Percentiles rank a stretch among this genome's conserved stretches.
Conservation (phyloP, 2,888 invertebrate species). For the Agrypnus murinus region DNA sequence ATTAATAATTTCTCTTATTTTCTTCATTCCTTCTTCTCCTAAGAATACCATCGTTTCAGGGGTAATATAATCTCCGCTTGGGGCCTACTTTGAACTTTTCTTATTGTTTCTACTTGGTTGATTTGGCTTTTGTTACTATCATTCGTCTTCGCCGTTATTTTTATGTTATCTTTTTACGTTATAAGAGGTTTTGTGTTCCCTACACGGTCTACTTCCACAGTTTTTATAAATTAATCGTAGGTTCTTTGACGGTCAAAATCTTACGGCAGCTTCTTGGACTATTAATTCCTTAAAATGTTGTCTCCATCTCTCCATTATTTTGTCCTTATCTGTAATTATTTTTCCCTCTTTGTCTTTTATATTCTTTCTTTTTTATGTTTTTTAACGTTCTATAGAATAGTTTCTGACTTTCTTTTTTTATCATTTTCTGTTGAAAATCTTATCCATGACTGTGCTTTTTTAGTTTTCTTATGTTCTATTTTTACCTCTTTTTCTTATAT, state of each 20-base stretch:
- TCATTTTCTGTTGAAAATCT: constrained; percentile 6
- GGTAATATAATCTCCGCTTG: constrained; percentile 2
- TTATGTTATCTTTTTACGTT: background rate
- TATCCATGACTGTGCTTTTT: constrained; percentile 11
- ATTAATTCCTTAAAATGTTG: background rate
- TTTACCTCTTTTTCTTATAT: constrained; percentile 6
- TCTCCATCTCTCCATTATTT: no score
- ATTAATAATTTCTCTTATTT: constrained; percentile 2
- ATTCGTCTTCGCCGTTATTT: background rate
- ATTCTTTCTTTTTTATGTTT: no score
- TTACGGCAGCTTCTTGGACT: background rate
- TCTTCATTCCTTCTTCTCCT: constrained; percentile 2
- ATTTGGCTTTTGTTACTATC: constrained; percentile 1
- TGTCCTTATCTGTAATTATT: constrained; percentile 6
- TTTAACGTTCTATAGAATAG: no score
- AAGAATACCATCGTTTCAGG: background rate
- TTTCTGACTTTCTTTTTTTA: constrained; percentile 4
- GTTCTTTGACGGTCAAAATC: no score
- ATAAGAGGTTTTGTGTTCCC: background rate
- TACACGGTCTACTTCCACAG: background rate
- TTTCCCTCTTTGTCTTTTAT: constrained; percentile 9
- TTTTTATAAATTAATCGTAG: no score
- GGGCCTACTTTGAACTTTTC: background rate
- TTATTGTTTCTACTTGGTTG: constrained; percentile 2
- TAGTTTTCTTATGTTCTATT: background rate